phyloP scores from a whole-genome alignment of 2,113 vertebrate genomes.

The Sinocyclocheilus anophthalmus region DNA sequence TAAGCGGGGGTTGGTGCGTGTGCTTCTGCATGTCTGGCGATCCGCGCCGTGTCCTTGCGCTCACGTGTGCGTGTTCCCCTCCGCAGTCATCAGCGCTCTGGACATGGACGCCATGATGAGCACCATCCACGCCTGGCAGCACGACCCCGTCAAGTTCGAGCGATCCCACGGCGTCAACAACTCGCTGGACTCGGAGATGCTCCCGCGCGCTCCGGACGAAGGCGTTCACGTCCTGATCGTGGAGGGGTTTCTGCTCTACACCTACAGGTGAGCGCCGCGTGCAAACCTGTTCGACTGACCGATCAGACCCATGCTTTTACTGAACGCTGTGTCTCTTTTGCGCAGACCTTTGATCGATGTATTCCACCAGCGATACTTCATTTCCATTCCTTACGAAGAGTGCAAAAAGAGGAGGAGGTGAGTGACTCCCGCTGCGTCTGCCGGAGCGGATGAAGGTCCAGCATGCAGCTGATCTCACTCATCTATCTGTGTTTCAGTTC shows the following conservation, averaged over 20 bases:
- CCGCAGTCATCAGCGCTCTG: conserved; percentile 84
- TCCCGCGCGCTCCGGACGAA: conserved; percentile 62
- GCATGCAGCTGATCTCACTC: neutral
- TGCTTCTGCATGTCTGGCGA: conserved; percentile 59
- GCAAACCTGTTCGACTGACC: no score
- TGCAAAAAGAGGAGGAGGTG: conserved; percentile 94
- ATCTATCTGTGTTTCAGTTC: conserved; percentile 68
- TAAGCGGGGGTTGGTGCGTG: conserved; percentile 77
- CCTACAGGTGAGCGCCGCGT: conserved; percentile 76
- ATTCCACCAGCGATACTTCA: conserved; percentile 87
- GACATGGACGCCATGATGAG: conserved; percentile 97
- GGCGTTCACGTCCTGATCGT: conserved; percentile 88
- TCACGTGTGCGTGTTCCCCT: conserved; percentile 44
- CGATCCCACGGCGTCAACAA: conserved; percentile 90
- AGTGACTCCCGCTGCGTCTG: conserved; percentile 31
- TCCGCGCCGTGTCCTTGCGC: no score
- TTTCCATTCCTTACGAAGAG: conserved; percentile 93
- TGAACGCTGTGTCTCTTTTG: no score
- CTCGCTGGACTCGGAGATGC: conserved; percentile 75
- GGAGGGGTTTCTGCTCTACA: conserved; percentile 95
- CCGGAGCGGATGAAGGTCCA: accelerated
- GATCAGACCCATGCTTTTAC: no score
- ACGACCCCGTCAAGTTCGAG: conserved; percentile 90
- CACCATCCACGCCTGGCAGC: conserved; percentile 89
- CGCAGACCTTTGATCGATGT: conserved; percentile 88